Evolutionary conservation across 2,797 vertebrate genomes (phyloP), one percentile per base, ranked within the genome.

Genomic region (Lycodopsis pacificus): DNA sequence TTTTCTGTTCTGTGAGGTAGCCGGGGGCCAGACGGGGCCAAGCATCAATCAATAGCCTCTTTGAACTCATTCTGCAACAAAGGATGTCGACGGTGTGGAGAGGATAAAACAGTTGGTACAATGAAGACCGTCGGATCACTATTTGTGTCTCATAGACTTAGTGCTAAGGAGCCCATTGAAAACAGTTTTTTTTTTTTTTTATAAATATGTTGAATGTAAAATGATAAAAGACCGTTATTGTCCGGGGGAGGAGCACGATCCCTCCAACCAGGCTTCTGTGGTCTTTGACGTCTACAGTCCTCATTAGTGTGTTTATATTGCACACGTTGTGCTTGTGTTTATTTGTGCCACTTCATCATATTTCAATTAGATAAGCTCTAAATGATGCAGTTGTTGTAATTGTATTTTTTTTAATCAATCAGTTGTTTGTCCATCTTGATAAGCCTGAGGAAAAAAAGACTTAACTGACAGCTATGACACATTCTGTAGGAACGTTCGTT

Each of bases 1-100:
- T 63, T 79, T 58, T 61, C 65, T 77, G 53, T 34, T 36, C 17
- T 62, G 6, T 66, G 62, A 62, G 6, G 30, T 56, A 53, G 15
- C 30, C 17, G n/a, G 36, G 6, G 40, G 15, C 5, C 40, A 36
- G 13, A 25, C 15, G 9, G 34, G 19, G 20, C 7, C 44, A 54
- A 51, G 5, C 13, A 48, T 34, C 57, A 49, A 74, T 77, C 61
- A 65, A 40, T 73, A 42, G 7, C 17, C 2, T 53, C 20, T 44
- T 32, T 8, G 46, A 71, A 74, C 40, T 1, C 46, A 56, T 27
- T 54, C 7, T 25, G 4, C 38, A 62, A 57, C 14, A 54, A 44
- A 48, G 19, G 9, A 56, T 10, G 44, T 7, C 54, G 14, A 25
- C 7, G 17, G 4, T 49, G n/a, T 46, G 42, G 15, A 11, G 44